Evolutionary conservation across 2,113 vertebrate genomes (phyloP).

Genomic region (Ceratotherium simum): DNA sequence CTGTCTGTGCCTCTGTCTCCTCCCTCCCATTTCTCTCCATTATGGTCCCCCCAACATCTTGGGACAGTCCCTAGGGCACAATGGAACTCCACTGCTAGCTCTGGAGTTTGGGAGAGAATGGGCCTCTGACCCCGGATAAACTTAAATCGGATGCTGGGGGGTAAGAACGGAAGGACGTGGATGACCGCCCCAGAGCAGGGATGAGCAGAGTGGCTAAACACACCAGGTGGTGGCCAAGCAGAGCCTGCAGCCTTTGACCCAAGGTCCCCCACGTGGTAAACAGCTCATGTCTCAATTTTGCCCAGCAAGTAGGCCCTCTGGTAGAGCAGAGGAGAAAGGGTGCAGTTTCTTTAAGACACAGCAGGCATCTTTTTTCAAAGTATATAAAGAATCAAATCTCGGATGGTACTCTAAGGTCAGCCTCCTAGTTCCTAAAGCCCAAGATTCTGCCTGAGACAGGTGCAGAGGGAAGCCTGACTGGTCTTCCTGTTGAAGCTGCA

Average conservation of each 20-base stretch:
- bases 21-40: background rate
- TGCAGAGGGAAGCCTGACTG: background rate
- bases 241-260: background rate
- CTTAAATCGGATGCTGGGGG: background rate
- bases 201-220: background rate
- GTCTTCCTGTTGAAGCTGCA: background rate
- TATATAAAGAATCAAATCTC: constrained; percentile 23
- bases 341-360: background rate
- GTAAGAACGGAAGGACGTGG: background rate
- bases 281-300: background rate
- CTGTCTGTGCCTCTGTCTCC: background rate
- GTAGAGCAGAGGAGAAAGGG: background rate
- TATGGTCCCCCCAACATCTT: background rate
- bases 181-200: background rate
- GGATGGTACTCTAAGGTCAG: background rate
- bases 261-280: background rate
- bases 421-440: background rate
- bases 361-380: background rate
- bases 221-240: background rate
- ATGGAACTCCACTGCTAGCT: background rate
- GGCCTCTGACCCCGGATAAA: background rate
- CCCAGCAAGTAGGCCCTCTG: constrained; percentile 2
- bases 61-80: background rate
- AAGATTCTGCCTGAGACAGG: constrained; percentile 28
- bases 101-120: background rate